Evolutionary conservation across 2,888 invertebrate species (phyloP), one percentile per base, ranked within the genome.

Genomic region (Machimus atricapillus): DNA sequence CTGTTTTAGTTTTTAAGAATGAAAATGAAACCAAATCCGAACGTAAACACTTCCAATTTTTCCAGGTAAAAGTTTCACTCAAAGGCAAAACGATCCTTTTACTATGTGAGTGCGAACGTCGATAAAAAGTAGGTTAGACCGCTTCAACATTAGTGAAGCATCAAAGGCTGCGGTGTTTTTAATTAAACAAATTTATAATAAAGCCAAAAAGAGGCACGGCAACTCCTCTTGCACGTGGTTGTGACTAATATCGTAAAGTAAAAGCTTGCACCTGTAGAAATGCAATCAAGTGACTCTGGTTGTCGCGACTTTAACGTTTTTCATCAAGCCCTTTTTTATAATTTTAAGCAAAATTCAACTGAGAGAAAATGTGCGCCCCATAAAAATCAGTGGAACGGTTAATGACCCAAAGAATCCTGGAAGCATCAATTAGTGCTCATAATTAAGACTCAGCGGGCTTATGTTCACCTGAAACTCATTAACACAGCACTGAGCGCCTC

Each of bases 391-490:
- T 23, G 19, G 78, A 46, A 78, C 78, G 78, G 78, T 78, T 78
- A 78, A 78, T 78, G 78, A 78, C 78, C 78, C 78, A 43, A 78
- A 78, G 78, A 78, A 37, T 78, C 40, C 43, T 78, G 7, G 78
- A 40, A 40, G 43, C 78, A 78, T 78, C 78, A 78, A 78, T 78
- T 78, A 78, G 78, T 78, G 78, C 78, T 78, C 78, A 78, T 78
- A 78, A 78, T 78, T 78, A 78, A 78, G 78, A 19, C 43, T 78
- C 78, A 37, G 43, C 76, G 9, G 73, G 37, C 43, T 78, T 23
- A 78, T 43, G 43, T 43, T 78, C 43, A 78, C 78, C 78, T 78
- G 78, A 23, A 78, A 78, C 78, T 78, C 78, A 78, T 78, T 78
- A 78, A 43, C 78, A 76, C 37, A 66, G 66, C 23, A 37, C 34